A percentile compares a stretch with the other conserved stretches of the same genome.
phyloP scores from a whole-genome alignment of 2,113 vertebrate species.

The Siphamia tubifer region DNA sequence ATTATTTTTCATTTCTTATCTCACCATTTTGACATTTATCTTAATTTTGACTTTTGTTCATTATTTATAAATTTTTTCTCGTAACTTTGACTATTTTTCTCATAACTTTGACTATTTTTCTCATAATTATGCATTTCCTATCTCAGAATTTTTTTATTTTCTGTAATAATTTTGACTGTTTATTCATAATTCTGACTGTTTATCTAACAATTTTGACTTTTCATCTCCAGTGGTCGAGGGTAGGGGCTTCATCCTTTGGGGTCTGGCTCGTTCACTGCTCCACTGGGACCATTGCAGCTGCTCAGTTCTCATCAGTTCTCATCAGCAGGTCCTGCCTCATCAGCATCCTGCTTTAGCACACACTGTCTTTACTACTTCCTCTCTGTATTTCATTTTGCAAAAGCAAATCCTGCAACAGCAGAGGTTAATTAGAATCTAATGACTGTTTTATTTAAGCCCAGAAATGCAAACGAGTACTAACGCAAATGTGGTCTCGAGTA shows the following conservation, averaged over 20 bases:
- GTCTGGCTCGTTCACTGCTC: neutral
- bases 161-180: too few relatives aligned
- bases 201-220: too few relatives aligned
- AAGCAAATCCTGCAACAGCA: neutral
- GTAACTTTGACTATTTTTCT: too few relatives aligned
- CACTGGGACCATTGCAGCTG: neutral
- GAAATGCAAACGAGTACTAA: neutral
- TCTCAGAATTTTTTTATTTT: too few relatives aligned
- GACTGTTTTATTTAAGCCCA: neutral
- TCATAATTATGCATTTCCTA: too few relatives aligned
- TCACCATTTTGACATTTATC: too few relatives aligned
- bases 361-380: neutral
- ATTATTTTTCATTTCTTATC: too few relatives aligned
- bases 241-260: neutral
- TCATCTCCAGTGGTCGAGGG: constrained; percentile 1
- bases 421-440: neutral
- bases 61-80: too few relatives aligned
- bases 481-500: neutral
- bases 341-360: neutral
- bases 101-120: too few relatives aligned
- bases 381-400: neutral
- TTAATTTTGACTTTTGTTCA: too few relatives aligned
- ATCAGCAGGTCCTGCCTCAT: neutral
- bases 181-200: too few relatives aligned
- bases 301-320: constrained; percentile 27